Conservation (phyloP, 2,888 invertebrate genomes). For the Abrostola tripartita region DNA sequence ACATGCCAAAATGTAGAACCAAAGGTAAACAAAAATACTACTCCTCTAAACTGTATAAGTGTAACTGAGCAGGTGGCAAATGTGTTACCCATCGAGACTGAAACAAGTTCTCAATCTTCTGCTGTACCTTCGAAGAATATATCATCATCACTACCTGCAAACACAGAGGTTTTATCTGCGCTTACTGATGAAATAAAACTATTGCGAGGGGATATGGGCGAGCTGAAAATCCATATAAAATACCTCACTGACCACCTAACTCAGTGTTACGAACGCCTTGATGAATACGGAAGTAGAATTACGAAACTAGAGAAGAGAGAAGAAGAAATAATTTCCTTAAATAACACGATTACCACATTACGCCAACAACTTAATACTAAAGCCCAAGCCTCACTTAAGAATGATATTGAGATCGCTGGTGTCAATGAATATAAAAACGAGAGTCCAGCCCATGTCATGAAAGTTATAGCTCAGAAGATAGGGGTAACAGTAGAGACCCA, state of each 20-base stretch:
- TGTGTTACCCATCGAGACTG: too few relatives aligned
- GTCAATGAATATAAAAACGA: slow-evolving; percentile 1
- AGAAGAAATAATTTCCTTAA: slow-evolving; percentile 1
- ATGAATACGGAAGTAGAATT: background rate
- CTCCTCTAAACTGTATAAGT: too few relatives aligned
- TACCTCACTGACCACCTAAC: background rate
- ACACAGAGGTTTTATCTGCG: background rate
- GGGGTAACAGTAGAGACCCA: background rate
- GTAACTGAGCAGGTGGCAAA: too few relatives aligned
- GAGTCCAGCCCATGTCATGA: background rate
- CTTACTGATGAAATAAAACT: slow-evolving; percentile 6
- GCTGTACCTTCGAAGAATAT: background rate
- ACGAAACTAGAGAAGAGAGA: slow-evolving; percentile 3
- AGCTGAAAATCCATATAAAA: background rate
- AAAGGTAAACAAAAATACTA: too few relatives aligned
- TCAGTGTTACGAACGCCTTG: slow-evolving; percentile 3
- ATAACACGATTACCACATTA: background rate
- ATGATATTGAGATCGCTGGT: slow-evolving; percentile 2
- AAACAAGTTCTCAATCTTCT: background rate
- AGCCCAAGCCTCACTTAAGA: too few relatives aligned
- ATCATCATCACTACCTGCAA: background rate
- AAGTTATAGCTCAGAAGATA: background rate
- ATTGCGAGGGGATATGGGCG: background rate
- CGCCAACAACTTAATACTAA: slow-evolving; percentile 4
- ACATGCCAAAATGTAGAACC: background rate